These are phyloP conservation scores for Rhynchomys soricoides DNA, from an alignment of 2,113 vertebrate species.

Conservation along the genomic window DNA sequence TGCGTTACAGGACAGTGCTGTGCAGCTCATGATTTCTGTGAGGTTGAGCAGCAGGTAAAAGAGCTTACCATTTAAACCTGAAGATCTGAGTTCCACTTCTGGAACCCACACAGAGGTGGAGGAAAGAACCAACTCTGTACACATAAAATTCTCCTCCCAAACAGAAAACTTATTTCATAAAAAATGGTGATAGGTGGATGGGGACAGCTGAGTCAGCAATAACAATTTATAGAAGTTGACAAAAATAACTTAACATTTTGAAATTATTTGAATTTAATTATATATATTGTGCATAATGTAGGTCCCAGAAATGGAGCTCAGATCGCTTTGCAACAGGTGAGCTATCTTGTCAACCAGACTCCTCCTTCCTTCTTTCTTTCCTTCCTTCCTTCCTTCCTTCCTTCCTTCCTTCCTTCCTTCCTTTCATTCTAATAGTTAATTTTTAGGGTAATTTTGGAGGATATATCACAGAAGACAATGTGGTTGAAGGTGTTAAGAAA, in stretches of 20 bases:
- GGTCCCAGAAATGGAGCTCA: neutral
- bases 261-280: neutral
- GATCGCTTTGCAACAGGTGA: too few relatives aligned
- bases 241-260: neutral
- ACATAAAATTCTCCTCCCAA: neutral
- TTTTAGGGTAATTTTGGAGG: neutral
- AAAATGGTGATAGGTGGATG: neutral
- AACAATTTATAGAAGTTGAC: constrained; percentile 1
- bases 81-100: neutral
- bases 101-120: neutral
- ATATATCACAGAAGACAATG: too few relatives aligned
- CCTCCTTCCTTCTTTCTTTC: too few relatives aligned
- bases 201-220: neutral
- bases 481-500: neutral
- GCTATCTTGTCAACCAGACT: neutral
- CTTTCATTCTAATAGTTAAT: neutral
- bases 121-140: neutral
- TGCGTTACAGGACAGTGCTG: neutral
- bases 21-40: neutral
- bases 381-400: too few relatives aligned
- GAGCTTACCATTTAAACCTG: neutral
- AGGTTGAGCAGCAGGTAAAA: neutral
- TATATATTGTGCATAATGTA: neutral
- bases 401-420: too few relatives aligned
- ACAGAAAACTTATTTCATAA: neutral